Percentiles rank a stretch among this genome's conserved stretches.
Evolutionary conservation across 2,797 vertebrate genomes (phyloP).

Genomic region (Diplodus puntazzo): DNA sequence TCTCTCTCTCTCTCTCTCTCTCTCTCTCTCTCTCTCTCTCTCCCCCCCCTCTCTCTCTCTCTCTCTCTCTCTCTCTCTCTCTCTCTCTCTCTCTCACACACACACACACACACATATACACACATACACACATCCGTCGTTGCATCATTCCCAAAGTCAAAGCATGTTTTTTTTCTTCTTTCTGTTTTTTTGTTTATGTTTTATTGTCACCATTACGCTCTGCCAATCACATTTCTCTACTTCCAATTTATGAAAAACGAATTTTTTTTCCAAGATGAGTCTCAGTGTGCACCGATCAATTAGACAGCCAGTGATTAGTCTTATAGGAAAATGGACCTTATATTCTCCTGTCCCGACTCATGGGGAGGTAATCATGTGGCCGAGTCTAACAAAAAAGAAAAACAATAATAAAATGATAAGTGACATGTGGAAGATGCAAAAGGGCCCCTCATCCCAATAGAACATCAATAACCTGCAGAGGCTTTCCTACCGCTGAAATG

Average conservation of each 20-base stretch:
- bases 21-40: conserved; percentile 70
- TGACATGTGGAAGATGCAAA: conserved; percentile 67
- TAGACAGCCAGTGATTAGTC: conserved; percentile 45
- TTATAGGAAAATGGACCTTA: conserved; percentile 52
- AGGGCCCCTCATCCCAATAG: conserved; percentile 65
- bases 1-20: conserved; percentile 35
- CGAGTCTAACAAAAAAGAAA: conserved; percentile 2
- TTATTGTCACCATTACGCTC: conserved; percentile 56
- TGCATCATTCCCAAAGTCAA: conserved; percentile 75
- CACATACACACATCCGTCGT: conserved; percentile 36
- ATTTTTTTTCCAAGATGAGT: conserved; percentile 13
- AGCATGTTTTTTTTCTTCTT: conserved; percentile 52
- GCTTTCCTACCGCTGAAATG: conserved; percentile 72
- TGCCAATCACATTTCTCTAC: conserved; percentile 23
- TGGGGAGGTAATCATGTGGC: conserved; percentile 60
- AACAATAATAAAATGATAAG: conserved; percentile 28
- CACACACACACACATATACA: background rate
- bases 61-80: no score
- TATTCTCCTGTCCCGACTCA: conserved; percentile 56
- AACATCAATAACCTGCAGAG: conserved; percentile 70
- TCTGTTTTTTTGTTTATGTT: conserved; percentile 7
- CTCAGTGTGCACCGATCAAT: conserved; percentile 48
- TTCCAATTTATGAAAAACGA: conserved; percentile 11
- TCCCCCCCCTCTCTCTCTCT: no score
- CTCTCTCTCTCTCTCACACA: background rate